Conservation (phyloP, 2,113 vertebrate species). For the Chlamydotis undulata region DNA sequence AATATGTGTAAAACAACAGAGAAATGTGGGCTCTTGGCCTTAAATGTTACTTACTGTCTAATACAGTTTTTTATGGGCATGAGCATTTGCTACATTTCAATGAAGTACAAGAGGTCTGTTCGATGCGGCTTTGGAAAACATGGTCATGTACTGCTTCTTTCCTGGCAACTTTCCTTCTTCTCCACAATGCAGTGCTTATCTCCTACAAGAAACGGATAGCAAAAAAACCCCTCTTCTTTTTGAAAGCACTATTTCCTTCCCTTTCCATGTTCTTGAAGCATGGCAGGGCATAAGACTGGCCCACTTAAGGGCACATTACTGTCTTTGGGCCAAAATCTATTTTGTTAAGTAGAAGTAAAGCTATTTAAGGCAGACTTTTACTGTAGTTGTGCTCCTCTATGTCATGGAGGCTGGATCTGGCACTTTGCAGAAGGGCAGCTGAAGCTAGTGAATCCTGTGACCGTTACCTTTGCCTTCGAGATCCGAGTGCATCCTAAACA, state of each 20-base stretch:
- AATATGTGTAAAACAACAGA: neutral
- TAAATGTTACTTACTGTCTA: conserved; percentile 32
- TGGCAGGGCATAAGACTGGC: neutral
- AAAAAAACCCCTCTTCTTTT: neutral
- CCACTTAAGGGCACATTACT: neutral
- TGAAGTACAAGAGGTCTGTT: conserved; percentile 19
- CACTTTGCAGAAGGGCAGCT: neutral
- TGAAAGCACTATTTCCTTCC: neutral
- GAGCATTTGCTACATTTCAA: conserved; percentile 46
- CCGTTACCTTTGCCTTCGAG: neutral
- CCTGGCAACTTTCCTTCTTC: neutral
- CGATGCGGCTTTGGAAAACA: conserved; percentile 46
- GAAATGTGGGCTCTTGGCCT: conserved; percentile 20
- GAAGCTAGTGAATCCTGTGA: neutral
- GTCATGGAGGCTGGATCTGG: rapidly evolving
- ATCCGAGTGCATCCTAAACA: neutral
- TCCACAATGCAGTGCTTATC: conserved; percentile 1
- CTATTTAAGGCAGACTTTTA: neutral
- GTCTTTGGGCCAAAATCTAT: neutral
- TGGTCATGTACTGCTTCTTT: neutral
- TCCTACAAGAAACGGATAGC: neutral
- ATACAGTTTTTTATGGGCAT: conserved; percentile 10
- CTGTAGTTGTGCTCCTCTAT: neutral
- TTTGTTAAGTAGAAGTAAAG: neutral
- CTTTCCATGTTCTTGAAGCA: conserved; percentile 8